Base-by-base conservation (phyloP, 2,888 invertebrate species). In the Pristionchus entomophagus region DNA sequence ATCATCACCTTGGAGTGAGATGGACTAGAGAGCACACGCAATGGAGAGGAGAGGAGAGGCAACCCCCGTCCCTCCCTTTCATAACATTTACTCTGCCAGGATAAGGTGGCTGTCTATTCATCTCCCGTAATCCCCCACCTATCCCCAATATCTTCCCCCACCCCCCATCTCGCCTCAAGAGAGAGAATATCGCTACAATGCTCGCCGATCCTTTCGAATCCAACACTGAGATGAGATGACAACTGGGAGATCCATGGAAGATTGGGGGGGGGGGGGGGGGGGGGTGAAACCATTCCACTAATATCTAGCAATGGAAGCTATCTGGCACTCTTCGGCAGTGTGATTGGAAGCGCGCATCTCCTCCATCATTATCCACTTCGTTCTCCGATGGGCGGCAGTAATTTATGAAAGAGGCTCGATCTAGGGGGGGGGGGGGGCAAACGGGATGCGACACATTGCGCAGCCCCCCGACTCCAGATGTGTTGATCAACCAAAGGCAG, bases 381-480 rank as follows among this genome's bases (percentile, higher is more conserved):
- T 32, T 45, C 41, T 73, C 45, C 26, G 73, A 73, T 73, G 73
- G 38, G 69, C 38, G 73, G 73, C 73, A 26, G 45, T 45, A 73
- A 73, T 73, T 73, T 45, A 73, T 73, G 45, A 41, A 73, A 17
- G 41, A 38, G 41, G 45, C 38, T 6, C 45, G 14, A 45, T 45
- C 45, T 45, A 45, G 45, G 8, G 6, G 45, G n/a, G n/a, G n/a
- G 29, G 65, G 38, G 12, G 41, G 73, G n/a, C 12, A 73, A 73
- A 45, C 41, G 73, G n/a, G 73, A 38, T 38, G 73, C 73, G 73
- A 45, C 73, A 73, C 73, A 73, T 73, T 73, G 73, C 73, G 73
- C 73, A 73, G 22, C 12, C 1, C 3, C 6, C 17, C n/a, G 73
- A 1, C 73, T 73, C 73, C 73, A 73, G 73, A 73, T 73, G 73